Evolutionary conservation across 2,888 invertebrate genomes (phyloP).

Genomic region (Brenthis ino): DNA sequence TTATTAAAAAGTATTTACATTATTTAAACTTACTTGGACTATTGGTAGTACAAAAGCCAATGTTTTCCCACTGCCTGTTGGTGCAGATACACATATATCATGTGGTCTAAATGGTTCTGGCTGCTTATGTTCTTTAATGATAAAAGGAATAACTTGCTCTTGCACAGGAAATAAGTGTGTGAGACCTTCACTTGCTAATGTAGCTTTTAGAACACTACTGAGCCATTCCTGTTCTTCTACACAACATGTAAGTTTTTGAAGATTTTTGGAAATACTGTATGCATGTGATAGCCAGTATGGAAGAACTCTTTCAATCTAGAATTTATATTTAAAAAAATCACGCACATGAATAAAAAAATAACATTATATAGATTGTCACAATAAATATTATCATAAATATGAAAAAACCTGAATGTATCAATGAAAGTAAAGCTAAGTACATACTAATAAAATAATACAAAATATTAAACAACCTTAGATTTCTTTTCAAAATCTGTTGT

Average conservation of each 20-base stretch:
- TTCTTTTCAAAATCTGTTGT: slow-evolving; percentile 83
- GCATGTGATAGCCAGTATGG: slow-evolving; percentile 95
- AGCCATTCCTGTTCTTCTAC: slow-evolving; percentile 84
- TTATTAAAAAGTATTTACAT: not conserved
- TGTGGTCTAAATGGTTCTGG: slow-evolving; percentile 86
- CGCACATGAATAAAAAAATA: not conserved
- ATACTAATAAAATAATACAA: too few relatives aligned
- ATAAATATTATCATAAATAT: not conserved
- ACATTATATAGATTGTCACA: not conserved
- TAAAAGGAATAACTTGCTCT: slow-evolving; percentile 88
- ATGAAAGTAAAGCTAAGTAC: too few relatives aligned
- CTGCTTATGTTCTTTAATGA: slow-evolving; percentile 84
- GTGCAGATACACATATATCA: slow-evolving; percentile 97
- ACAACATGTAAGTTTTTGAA: slow-evolving; percentile 80
- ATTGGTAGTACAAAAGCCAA: slow-evolving; percentile 96
- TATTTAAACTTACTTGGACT: slow-evolving; percentile 84
- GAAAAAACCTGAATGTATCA: not conserved
- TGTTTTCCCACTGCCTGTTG: slow-evolving; percentile 99
- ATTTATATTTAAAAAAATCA: slow-evolving; percentile 39
- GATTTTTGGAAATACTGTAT: slow-evolving; percentile 87
- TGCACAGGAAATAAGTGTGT: slow-evolving; percentile 93
- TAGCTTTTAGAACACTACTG: slow-evolving; percentile 83
- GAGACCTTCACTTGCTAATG: slow-evolving; percentile 87
- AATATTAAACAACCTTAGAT: slow-evolving; percentile 61
- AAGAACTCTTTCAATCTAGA: slow-evolving; percentile 88